These are phyloP conservation scores for Aurelia sp. DNA, from an alignment of 30 jellyfish, hydroid and myxozoan genomes.

Conservation along the genomic window DNA sequence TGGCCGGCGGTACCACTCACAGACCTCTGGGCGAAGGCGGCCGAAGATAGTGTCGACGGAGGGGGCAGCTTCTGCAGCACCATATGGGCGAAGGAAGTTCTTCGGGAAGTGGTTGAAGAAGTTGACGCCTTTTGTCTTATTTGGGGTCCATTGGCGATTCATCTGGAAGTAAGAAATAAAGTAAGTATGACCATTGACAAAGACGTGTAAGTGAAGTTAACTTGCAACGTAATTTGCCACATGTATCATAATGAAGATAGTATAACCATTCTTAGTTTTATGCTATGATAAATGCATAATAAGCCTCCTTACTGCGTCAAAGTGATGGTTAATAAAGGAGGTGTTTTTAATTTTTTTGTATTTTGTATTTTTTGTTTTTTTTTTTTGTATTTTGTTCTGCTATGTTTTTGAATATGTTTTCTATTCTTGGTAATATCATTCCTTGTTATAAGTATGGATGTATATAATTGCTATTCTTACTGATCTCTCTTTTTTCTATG, in stretches of 20 bases:
- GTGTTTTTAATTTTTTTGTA: background rate
- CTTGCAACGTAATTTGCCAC: too few species aligned
- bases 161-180: background rate
- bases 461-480: too few species aligned
- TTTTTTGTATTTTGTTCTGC: too few species aligned
- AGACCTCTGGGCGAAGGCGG: background rate
- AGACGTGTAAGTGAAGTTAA: too few species aligned
- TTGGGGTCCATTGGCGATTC: background rate
- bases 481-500: too few species aligned
- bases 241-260: background rate
- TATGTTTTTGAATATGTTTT: too few species aligned
- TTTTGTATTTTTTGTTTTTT: background rate
- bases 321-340: slow-evolving; percentile 5
- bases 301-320: slow-evolving; percentile 14
- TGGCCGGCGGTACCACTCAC: slow-evolving; percentile 25
- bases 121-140: background rate
- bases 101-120: slow-evolving; percentile 6
- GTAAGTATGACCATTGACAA: background rate
- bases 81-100: slow-evolving; percentile 10
- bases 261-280: background rate
- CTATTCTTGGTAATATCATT: too few species aligned
- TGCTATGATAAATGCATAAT: background rate
- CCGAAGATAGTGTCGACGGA: background rate
- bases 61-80: background rate
- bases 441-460: too few species aligned